phyloP scores from a whole-genome alignment of 1,140 invertebrate genomes.

The Augochlora pura region DNA sequence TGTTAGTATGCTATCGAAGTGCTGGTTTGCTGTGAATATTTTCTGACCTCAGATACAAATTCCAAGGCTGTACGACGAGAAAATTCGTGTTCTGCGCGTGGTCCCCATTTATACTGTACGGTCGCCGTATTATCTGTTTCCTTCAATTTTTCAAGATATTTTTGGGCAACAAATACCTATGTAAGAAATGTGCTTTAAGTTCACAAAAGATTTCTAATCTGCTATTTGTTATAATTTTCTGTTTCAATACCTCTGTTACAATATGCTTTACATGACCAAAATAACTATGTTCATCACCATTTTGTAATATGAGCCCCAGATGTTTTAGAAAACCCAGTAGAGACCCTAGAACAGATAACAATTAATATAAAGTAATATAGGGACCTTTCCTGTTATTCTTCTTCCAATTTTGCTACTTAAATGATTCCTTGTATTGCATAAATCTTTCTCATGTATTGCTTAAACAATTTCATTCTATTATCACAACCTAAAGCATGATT shows the following conservation, averaged over 20 bases:
- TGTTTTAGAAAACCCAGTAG: conserved; percentile 38
- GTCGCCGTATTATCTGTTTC: conserved; percentile 8
- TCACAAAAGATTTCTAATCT: not conserved
- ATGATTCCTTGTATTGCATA: not conserved
- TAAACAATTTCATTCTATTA: too few species aligned
- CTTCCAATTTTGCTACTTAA: too few species aligned
- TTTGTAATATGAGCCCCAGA: conserved; percentile 53
- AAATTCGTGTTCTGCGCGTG: conserved; percentile 65
- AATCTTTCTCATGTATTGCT: not conserved
- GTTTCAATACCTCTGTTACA: conserved; percentile 61
- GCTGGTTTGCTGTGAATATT: not conserved
- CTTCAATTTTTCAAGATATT: conserved; percentile 56
- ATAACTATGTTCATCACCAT: conserved; percentile 48
- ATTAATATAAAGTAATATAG: not conserved
- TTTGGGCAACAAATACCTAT: conserved; percentile 70
- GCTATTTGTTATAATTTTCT: not conserved
- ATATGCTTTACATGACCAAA: conserved; percentile 68
- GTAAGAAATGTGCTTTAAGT: not conserved
- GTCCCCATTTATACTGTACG: conserved; percentile 66
- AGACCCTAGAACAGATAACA: conserved; percentile 50
- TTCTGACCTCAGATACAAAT: conserved; percentile 66
- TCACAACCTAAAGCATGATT: too few species aligned
- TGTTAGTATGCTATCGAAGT: not conserved
- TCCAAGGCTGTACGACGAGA: conserved; percentile 56
- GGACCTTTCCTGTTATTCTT: too few species aligned